Evolutionary conservation across 1,140 invertebrate genomes (phyloP), one percentile per base, ranked within the genome.

Genomic region (Ylistrum balloti): DNA sequence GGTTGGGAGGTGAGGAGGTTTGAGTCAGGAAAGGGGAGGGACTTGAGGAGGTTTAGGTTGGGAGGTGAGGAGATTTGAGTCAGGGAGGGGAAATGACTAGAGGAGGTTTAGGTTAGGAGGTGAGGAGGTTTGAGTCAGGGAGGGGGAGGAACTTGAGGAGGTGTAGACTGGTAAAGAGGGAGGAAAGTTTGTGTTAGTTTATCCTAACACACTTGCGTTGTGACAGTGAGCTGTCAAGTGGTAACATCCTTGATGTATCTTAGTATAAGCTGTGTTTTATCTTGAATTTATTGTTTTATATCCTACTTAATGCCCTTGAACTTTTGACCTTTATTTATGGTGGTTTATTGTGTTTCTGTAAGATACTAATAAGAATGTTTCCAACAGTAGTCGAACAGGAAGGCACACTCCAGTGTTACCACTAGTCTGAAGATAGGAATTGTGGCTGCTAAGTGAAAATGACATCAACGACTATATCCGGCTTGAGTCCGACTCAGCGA

Each of bases 321-420:
- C 56, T 28, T n/a, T 28, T 74, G 56, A 74, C 56, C 56, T 74
- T 74, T 74, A 28, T 74, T 74, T 74, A 74, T 74, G 56, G 3
- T 3, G 22, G 5, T 74, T 17, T n/a, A 74, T 74, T 74, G 56
- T 74, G 56, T 74, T 74, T 9, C 5, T 74, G 56, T 74, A 5
- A 74, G 56, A n/a, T 74, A 74, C n/a, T 28, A 74, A 9, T 28
- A 74, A 17, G 22, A 28, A 5, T 28, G 9, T 74, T 3, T 28
- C 22, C n/a, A 74, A 74, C 56, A 74, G 56, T 74, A 74, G 56
- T 74, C 56, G n/a, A 28, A 74, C 56, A 74, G 56, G 56, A 74
- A 74, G 56, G 11, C 56, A 74, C 17, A 74, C 56, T 74, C 45
- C 56, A 74, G 41, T n/a, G 56, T 74, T n/a, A 74, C 22, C 17